These are phyloP conservation scores for Papilio dardanus DNA, from an alignment of 1,140 invertebrate species.

Conservation along the genomic window DNA sequence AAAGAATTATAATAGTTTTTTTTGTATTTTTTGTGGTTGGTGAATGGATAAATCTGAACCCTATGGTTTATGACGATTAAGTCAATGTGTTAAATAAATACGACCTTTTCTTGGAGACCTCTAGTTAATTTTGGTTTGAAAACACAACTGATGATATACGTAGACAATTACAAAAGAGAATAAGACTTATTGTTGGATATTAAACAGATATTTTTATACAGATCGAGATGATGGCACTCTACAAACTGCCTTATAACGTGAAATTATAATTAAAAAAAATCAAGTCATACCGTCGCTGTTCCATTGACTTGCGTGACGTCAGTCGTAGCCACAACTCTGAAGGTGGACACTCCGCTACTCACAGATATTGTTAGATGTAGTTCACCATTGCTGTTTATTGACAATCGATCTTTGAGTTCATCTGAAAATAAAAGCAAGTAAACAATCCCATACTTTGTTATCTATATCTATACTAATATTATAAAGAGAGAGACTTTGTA, in stretches of 20 bases:
- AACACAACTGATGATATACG: no score
- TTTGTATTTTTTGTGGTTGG: not conserved
- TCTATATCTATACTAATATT: not conserved
- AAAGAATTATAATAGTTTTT: not conserved
- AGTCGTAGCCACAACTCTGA: slow-evolving; percentile 62
- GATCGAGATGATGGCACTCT: not conserved
- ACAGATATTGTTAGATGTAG: slow-evolving; percentile 54
- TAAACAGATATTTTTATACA: not conserved
- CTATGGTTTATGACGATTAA: not conserved
- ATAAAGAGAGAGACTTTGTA: no score
- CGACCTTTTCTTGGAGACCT: not conserved
- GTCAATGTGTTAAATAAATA: not conserved
- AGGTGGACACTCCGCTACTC: slow-evolving; percentile 52
- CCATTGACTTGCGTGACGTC: slow-evolving; percentile 51
- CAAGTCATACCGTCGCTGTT: slow-evolving; percentile 54
- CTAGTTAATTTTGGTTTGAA: not conserved
- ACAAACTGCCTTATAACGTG: no score
- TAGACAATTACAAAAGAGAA: no score
- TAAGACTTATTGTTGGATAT: no score
- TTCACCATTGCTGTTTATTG: slow-evolving; percentile 59
- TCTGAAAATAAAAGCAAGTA: slow-evolving; percentile 47
- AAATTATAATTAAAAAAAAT: not conserved
- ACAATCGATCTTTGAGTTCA: slow-evolving; percentile 54
- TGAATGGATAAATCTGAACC: not conserved
- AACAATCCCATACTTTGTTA: not conserved